phyloP scores from a whole-genome alignment of 2,888 invertebrate species.

The Busseola fusca region DNA sequence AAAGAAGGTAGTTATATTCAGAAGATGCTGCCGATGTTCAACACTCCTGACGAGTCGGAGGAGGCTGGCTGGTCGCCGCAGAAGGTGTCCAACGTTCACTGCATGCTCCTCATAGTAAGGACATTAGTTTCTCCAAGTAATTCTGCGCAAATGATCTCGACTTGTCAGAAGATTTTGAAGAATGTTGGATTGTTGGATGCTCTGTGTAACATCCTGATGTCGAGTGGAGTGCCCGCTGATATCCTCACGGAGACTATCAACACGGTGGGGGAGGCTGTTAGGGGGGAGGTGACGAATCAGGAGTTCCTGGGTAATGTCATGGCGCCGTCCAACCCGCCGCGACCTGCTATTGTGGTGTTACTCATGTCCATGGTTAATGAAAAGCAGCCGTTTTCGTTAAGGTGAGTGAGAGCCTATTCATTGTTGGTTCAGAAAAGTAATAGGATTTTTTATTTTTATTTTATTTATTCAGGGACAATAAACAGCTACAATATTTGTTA shows the following conservation, averaged over 20 bases:
- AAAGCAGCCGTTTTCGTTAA: slow-evolving; percentile 95
- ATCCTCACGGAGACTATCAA: slow-evolving; percentile 98
- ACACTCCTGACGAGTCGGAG: slow-evolving; percentile 91
- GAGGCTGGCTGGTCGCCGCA: slow-evolving; percentile 97
- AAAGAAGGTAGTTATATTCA: slow-evolving; percentile 99
- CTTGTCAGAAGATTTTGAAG: slow-evolving; percentile 97
- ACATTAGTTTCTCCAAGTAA: slow-evolving; percentile 98
- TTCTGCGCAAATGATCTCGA: slow-evolving; percentile 93
- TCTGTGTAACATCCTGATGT: slow-evolving; percentile 97
- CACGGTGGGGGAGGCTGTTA: slow-evolving; percentile 97
- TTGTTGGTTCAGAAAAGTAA: no score
- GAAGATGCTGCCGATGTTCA: slow-evolving; percentile 96
- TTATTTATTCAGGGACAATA: no score
- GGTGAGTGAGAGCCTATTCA: not conserved
- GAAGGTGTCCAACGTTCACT: slow-evolving; percentile 97
- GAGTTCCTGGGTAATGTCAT: slow-evolving; percentile 96
- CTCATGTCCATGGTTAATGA: slow-evolving; percentile 99
- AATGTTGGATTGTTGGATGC: slow-evolving; percentile 90
- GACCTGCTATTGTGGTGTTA: slow-evolving; percentile 97
- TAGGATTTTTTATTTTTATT: no score
- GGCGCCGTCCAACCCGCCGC: slow-evolving; percentile 97
- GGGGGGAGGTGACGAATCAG: slow-evolving; percentile 97
- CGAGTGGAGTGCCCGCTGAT: slow-evolving; percentile 98
- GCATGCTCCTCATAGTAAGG: slow-evolving; percentile 96
- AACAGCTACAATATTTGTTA: no score